phyloP scores from a whole-genome alignment of 2,888 invertebrate species.

The Resseliella maxima region DNA sequence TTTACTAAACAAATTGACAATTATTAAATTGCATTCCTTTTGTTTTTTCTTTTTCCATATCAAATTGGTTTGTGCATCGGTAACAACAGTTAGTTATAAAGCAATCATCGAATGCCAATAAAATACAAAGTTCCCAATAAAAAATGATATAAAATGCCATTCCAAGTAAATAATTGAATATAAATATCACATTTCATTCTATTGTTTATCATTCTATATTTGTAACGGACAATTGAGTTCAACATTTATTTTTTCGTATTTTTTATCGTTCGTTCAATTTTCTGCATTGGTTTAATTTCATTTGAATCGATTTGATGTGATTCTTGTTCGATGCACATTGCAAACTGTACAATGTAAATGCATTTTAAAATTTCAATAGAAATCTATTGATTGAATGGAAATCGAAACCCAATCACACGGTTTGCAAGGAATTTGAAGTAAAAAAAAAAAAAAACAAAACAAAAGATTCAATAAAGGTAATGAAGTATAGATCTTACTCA shows the following conservation, averaged over 20 bases:
- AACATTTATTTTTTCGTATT: background rate
- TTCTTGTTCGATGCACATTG: background rate
- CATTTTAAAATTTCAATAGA: conserved; percentile 38
- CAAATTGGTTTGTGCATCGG: background rate
- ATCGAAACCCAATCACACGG: background rate
- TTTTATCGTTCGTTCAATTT: background rate
- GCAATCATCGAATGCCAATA: conserved; percentile 37
- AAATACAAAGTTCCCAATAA: conserved; percentile 41
- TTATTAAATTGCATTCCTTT: conserved; percentile 29
- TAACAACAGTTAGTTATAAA: conserved; percentile 8
- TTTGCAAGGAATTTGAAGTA: background rate
- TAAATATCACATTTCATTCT: conserved; percentile 43
- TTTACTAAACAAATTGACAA: conserved; percentile 38
- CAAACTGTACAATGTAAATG: background rate
- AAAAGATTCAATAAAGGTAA: background rate
- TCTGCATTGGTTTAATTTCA: background rate
- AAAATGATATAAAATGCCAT: conserved; percentile 41
- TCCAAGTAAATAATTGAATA: conserved; percentile 24
- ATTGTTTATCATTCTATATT: conserved; percentile 10
- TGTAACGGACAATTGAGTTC: conserved; percentile 42
- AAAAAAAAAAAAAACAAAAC: background rate
- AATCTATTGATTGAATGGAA: background rate
- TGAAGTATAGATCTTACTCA: background rate
- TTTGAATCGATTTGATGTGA: background rate
- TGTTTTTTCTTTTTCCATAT: background rate